Conservation (phyloP, 2,797 vertebrate genomes). For the Cephalopachus bancanus region DNA sequence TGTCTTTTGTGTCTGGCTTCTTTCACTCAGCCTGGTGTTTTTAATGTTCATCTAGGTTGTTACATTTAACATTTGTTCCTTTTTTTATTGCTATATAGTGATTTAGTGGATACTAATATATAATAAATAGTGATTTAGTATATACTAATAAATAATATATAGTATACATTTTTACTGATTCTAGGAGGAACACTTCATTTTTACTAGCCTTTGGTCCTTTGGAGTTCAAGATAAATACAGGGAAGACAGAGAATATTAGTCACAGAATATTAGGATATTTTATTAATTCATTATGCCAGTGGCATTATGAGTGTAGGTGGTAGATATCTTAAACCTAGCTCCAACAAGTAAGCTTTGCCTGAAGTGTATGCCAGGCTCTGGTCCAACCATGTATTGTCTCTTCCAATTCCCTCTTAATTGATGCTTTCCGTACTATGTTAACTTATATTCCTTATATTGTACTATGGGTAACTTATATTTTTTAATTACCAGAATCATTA, state of each 20-base stretch:
- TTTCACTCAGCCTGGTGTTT: constrained; percentile 50
- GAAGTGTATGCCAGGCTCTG: background rate
- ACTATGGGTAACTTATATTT: background rate
- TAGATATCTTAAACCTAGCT: background rate
- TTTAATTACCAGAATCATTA: constrained; percentile 31
- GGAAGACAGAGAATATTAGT: background rate
- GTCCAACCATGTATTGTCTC: background rate
- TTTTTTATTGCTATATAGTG: constrained; percentile 24
- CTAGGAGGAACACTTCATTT: background rate
- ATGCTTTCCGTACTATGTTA: constrained; percentile 6
- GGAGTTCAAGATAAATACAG: background rate
- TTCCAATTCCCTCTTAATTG: constrained; percentile 3
- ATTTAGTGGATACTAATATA: too few species aligned
- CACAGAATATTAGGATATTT: background rate
- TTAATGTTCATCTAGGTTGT: background rate
- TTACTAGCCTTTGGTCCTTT: background rate
- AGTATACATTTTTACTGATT: constrained; percentile 31
- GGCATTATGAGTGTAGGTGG: background rate
- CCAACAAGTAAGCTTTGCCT: constrained; percentile 20
- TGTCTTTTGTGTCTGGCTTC: constrained; percentile 37
- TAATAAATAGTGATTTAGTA: background rate
- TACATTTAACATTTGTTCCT: constrained; percentile 7
- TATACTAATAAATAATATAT: background rate
- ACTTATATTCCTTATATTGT: constrained; percentile 18
- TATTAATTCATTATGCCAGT: constrained; percentile 25